phyloP scores from a whole-genome alignment of 2,113 vertebrate genomes.

The Cololabis saira region DNA sequence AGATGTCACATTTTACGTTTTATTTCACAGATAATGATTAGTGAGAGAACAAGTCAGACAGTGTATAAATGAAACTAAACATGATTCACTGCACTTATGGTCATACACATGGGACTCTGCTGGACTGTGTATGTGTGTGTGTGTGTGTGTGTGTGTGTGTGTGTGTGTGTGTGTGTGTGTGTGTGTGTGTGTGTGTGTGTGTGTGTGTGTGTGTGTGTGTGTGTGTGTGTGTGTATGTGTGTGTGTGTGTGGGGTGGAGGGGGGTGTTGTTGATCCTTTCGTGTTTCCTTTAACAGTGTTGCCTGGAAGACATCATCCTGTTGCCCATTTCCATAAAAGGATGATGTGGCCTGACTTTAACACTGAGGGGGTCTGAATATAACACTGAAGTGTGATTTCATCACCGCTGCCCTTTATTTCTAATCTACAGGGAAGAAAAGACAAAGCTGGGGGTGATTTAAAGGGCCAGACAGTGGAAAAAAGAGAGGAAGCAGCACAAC shows the following conservation, averaged over 20 bases:
- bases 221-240: no score
- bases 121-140: constrained; percentile 8
- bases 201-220: no score
- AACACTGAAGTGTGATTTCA: constrained; percentile 22
- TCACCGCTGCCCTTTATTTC: constrained; percentile 19
- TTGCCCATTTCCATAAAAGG: constrained; percentile 26
- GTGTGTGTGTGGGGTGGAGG: constrained; percentile 11
- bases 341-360: constrained; percentile 17
- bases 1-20: constrained; percentile 37
- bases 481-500: neutral
- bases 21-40: neutral
- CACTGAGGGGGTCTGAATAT: constrained; percentile 20
- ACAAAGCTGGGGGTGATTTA: neutral
- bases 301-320: constrained; percentile 45
- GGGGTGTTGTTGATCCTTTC: constrained; percentile 29
- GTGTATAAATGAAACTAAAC: no score
- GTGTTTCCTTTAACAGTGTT: constrained; percentile 13
- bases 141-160: no score
- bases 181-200: no score
- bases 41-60: no score
- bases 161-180: no score
- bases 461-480: constrained; percentile 1
- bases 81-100: neutral
- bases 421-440: neutral
- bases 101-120: neutral